Percentiles rank a stretch among this genome's conserved stretches.
Conservation (phyloP, 2,113 vertebrate genomes). For the Notiomystis cincta region DNA sequence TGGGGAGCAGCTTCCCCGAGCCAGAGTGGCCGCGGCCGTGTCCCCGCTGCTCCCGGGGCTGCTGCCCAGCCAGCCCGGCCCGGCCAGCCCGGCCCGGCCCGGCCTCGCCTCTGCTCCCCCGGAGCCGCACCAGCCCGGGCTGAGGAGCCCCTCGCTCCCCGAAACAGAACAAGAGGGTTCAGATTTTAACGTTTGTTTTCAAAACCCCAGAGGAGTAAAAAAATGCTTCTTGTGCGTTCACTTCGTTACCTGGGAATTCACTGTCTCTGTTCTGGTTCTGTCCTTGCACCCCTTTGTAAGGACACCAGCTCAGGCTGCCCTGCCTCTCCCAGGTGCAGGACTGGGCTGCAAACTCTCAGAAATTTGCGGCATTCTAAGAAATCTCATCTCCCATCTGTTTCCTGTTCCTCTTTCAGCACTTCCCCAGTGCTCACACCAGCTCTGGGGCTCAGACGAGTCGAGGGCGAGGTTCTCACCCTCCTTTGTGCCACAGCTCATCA, state of each 20-base stretch:
- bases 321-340: constrained; percentile 1
- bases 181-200: not conserved
- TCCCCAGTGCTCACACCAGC: not conserved
- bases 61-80: rapidly evolving
- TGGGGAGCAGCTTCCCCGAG: not conserved
- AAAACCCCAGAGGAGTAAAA: not conserved
- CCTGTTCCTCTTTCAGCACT: constrained; percentile 70
- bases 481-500: not conserved
- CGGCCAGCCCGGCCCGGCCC: rapidly evolving
- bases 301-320: not conserved
- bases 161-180: not conserved
- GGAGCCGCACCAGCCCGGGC: no score
- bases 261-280: not conserved
- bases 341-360: not conserved
- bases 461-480: not conserved
- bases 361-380: constrained; percentile 36
- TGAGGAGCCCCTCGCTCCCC: not conserved
- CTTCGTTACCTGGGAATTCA: not conserved
- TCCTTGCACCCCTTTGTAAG: not conserved
- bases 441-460: not conserved
- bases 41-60: not conserved
- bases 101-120: no score
- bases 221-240: not conserved
- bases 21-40: not conserved
- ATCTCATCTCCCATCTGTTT: constrained; percentile 72